Conservation (phyloP, 2,113 vertebrate species). For the Petrocephalus zakoni region DNA sequence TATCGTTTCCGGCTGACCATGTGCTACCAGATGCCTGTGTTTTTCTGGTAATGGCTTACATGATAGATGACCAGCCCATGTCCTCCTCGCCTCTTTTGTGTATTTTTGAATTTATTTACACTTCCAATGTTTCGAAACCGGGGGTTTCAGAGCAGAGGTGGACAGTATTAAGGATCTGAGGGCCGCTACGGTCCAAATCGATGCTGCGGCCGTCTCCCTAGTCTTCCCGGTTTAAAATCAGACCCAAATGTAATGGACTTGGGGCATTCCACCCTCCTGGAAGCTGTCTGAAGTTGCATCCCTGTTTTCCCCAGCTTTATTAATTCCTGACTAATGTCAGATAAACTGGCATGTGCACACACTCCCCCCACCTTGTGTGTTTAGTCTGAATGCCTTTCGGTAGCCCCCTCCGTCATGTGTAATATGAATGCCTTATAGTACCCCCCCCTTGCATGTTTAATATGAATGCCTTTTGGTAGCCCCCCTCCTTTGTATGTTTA, state of each 20-base stretch:
- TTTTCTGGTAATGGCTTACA: conserved; percentile 60
- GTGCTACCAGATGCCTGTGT: conserved; percentile 58
- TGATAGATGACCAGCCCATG: conserved; percentile 62
- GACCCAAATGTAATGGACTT: not conserved
- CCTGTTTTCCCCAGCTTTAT: conserved; percentile 6
- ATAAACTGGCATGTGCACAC: conserved; percentile 7
- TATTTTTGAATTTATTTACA: conserved; percentile 64
- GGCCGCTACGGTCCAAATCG: not conserved
- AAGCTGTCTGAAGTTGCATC: conserved; percentile 10
- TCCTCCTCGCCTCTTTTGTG: conserved; percentile 48
- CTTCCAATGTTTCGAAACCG: conserved; percentile 55
- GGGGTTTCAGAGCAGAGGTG: not conserved
- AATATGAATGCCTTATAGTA: conserved; percentile 3
- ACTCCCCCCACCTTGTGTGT: not conserved
- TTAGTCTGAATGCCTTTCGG: conserved; percentile 1
- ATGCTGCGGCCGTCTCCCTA: not conserved
- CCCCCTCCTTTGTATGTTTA: not conserved
- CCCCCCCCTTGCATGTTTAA: too few species aligned
- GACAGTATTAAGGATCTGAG: not conserved
- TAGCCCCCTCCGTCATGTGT: not conserved
- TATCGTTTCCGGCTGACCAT: conserved; percentile 61
- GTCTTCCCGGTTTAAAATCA: not conserved
- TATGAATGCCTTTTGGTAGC: too few species aligned
- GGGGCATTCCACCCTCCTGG: not conserved
- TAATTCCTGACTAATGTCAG: conserved; percentile 37